Conservation (phyloP, 1,140 invertebrate genomes). For the Pachyrhynchus sulphureomaculatus region DNA sequence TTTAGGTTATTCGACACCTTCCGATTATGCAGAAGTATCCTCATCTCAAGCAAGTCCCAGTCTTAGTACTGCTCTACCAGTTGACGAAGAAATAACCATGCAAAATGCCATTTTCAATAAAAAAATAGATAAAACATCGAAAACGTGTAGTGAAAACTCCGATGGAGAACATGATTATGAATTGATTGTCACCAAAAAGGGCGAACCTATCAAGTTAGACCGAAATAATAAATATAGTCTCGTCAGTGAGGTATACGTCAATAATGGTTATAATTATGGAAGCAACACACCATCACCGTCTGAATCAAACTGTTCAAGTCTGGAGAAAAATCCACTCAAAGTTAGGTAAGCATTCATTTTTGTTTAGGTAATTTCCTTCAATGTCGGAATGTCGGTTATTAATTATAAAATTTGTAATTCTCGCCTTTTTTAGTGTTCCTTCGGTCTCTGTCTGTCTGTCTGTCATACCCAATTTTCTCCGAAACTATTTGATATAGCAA, state of each 20-base stretch:
- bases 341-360: no score
- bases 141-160: conserved; percentile 53
- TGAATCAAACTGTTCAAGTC: conserved; percentile 62
- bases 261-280: conserved; percentile 70
- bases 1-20: conserved; percentile 58
- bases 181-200: conserved; percentile 55
- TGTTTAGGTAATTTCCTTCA: no score
- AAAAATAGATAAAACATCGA: no score
- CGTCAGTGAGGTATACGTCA: conserved; percentile 76
- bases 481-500: no score
- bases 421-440: no score
- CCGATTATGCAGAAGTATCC: conserved; percentile 62
- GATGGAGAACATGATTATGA: conserved; percentile 56
- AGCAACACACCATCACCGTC: conserved; percentile 61
- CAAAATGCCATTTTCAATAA: conserved; percentile 67
- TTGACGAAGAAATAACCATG: conserved; percentile 78
- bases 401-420: no score
- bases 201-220: conserved; percentile 55
- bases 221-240: conserved; percentile 62
- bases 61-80: conserved; percentile 66
- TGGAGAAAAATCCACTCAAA: conserved; percentile 57
- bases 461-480: no score
- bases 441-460: no score
- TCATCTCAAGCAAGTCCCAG: conserved; percentile 70
- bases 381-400: no score